Evolutionary conservation across 2,113 vertebrate species (phyloP).

Genomic region (Neotragus pygmaeus): DNA sequence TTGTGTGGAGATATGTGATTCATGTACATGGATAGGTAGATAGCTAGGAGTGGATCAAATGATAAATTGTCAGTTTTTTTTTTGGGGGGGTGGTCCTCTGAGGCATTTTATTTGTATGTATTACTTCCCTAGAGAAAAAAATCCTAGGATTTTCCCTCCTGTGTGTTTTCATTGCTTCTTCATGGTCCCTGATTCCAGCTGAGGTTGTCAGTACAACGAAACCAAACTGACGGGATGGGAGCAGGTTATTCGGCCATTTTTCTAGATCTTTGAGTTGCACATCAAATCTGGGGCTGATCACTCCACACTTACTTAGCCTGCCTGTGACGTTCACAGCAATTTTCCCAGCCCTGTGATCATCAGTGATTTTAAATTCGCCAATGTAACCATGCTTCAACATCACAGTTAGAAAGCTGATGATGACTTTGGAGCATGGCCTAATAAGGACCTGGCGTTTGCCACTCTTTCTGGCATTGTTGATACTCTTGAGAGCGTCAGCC

Average conservation of each 20-base stretch:
- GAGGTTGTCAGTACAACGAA: not conserved
- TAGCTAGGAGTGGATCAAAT: not conserved
- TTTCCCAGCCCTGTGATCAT: not conserved
- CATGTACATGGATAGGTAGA: not conserved
- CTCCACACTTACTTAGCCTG: not conserved
- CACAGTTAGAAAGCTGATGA: not conserved
- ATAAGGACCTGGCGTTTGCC: not conserved
- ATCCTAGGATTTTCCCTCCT: not conserved
- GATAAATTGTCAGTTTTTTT: not conserved
- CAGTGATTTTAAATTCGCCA: not conserved
- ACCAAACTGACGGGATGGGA: not conserved
- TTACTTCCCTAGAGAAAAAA: not conserved
- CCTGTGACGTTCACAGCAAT: not conserved
- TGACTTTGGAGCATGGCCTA: not conserved
- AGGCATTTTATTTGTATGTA: not conserved
- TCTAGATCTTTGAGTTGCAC: not conserved
- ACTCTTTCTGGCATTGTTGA: not conserved
- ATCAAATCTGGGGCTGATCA: not conserved
- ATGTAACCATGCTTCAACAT: not conserved
- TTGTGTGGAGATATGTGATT: not conserved
- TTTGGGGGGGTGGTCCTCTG: not conserved
- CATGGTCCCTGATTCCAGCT: not conserved
- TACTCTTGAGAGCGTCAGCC: not conserved
- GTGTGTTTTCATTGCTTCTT: not conserved
- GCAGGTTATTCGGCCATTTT: not conserved